Conservation (phyloP, 2,888 invertebrate species). For the Brachylomia viminalis region DNA sequence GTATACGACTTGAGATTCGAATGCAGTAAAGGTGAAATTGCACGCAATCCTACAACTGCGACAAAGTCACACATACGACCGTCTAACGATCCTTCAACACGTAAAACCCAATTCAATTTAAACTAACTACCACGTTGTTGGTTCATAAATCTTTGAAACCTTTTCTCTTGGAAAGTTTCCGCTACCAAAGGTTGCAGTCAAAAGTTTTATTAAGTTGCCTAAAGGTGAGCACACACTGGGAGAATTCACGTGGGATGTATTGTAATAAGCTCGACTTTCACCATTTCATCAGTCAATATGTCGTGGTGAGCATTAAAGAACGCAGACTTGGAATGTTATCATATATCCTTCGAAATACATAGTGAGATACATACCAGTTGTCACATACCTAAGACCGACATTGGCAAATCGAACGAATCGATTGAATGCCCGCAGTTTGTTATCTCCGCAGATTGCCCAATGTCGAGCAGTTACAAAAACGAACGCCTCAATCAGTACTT, state of each 20-base stretch:
- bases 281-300: not conserved
- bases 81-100: conserved; percentile 6
- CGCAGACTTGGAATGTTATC: not conserved
- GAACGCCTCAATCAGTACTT: not conserved
- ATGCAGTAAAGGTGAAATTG: not conserved
- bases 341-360: not conserved
- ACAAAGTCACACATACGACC: conserved; percentile 7
- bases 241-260: not conserved
- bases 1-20: not conserved
- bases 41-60: not conserved
- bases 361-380: not conserved
- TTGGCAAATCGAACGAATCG: not conserved
- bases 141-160: conserved; percentile 61
- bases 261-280: not conserved
- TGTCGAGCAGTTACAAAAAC: not conserved
- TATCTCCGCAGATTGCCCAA: not conserved
- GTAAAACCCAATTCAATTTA: conserved; percentile 69
- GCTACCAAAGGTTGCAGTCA: conserved; percentile 77
- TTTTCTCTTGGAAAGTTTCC: conserved; percentile 66
- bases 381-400: not conserved
- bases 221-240: conserved; percentile 63
- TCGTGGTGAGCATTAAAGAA: not conserved
- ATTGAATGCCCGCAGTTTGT: conserved; percentile 5
- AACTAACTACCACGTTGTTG: conserved; percentile 69
- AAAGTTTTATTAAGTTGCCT: conserved; percentile 83